phyloP scores from a whole-genome alignment of 2,113 vertebrate species.

The Grammomys dolichurus region DNA sequence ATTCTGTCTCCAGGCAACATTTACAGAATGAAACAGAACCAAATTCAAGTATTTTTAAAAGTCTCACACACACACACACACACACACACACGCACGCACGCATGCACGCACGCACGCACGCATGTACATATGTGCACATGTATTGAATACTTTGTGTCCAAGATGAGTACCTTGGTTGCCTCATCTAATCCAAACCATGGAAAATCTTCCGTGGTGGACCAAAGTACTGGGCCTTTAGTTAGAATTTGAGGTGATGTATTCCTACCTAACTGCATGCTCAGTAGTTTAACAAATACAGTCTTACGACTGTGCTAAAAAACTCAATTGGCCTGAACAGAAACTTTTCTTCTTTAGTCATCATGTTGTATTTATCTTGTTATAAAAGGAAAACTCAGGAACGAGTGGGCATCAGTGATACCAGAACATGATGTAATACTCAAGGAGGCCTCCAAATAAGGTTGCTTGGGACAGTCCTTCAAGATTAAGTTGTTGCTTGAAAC shows the following conservation, averaged over 20 bases:
- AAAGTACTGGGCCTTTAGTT: not conserved
- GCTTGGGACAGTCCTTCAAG: not conserved
- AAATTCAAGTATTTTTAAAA: not conserved
- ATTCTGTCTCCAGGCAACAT: not conserved
- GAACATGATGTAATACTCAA: not conserved
- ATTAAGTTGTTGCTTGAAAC: conserved; percentile 2
- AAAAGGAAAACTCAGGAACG: conserved; percentile 20
- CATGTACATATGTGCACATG: not conserved
- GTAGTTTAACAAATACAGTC: not conserved
- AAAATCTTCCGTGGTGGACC: not conserved
- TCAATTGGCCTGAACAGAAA: not conserved
- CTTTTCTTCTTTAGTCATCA: conserved; percentile 7
- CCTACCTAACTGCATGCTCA: not conserved
- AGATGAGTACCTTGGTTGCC: not conserved
- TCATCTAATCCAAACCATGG: not conserved
- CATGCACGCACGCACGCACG: too few species aligned
- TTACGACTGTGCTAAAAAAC: not conserved
- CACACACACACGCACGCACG: too few species aligned
- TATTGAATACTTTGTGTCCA: not conserved
- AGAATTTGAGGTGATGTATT: not conserved
- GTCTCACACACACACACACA: too few species aligned
- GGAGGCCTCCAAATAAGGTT: not conserved
- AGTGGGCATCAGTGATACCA: not conserved
- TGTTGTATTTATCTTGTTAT: not conserved
- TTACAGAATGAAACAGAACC: not conserved